A percentile compares a stretch with the other conserved stretches of the same genome.
phyloP scores from a whole-genome alignment of 2,113 vertebrate species.

The Galemys pyrenaicus region DNA sequence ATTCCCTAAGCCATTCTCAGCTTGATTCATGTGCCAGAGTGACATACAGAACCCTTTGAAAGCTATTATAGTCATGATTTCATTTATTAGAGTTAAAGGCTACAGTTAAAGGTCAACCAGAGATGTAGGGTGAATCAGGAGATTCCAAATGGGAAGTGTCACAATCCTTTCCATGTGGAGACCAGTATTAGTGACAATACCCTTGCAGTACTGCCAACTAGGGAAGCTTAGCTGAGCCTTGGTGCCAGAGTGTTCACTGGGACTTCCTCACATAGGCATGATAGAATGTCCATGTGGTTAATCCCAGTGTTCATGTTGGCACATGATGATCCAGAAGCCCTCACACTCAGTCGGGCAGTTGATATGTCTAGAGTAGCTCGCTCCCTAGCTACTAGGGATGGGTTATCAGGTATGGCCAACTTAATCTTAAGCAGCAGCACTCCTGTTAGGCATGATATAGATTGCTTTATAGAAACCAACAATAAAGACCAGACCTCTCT shows the following conservation, averaged over 20 bases:
- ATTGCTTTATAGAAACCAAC: not conserved
- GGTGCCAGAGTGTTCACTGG: not conserved
- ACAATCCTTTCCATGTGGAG: not conserved
- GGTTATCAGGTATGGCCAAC: not conserved
- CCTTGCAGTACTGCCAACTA: not conserved
- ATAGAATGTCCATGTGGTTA: not conserved
- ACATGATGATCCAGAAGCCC: not conserved
- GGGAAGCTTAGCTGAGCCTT: not conserved
- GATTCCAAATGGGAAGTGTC: not conserved
- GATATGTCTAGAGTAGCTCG: not conserved
- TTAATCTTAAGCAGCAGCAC: not conserved
- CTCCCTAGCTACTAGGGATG: not conserved
- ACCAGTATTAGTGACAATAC: not conserved
- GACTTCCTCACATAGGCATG: not conserved
- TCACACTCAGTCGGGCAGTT: not conserved
- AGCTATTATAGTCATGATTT: not conserved
- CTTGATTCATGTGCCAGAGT: not conserved
- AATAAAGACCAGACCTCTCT: not conserved
- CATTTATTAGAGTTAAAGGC: not conserved
- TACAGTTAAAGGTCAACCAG: not conserved
- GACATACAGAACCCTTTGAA: not conserved
- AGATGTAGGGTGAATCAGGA: not conserved
- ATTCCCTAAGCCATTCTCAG: not conserved
- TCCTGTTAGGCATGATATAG: not conserved
- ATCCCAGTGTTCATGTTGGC: not conserved